Base-by-base conservation (phyloP, 2,888 invertebrate species). In the Oscheius sp. region DNA sequence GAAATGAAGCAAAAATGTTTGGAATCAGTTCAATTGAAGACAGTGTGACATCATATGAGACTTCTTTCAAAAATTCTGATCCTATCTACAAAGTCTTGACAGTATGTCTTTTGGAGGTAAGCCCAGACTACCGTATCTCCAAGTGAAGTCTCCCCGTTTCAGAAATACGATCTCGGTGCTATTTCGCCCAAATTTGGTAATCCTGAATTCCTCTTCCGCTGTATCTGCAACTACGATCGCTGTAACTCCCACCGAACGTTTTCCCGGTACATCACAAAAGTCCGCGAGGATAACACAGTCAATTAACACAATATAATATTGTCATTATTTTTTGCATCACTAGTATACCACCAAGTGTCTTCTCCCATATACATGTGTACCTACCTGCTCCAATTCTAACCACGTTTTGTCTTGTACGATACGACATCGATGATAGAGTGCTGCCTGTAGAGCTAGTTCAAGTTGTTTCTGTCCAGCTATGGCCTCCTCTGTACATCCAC, bases 201-300 rank as follows among this genome's bases (percentile, higher is more conserved):
- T 41, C 76, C 76, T 25, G 84, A 84, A 64, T 81, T 78, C 75
- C 52, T 82, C 63, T 79, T 85, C 76, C 81, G 85, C 1, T 85
- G 85, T 70, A 76, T 85, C 49, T 85, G 85, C 79, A 84, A 84
- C 66, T 78, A 80, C 68, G 84, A 85, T 74, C 69, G 78, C 23
- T 83, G 83, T 76, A 83, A 83, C 23, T 72, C 72, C 5, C 72
- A 71, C 21, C 46, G 52, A 53, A 61, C 73, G 21, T 76, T 76
- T 71, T 53, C 71, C 46, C 25, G 23, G 13, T 76, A 64, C 63
- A 41, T 76, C 21, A 35, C 13, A 16, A 41, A 41, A 13, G 64
- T 75, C 58, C 21, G 49, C 16, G 46, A 46, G 21, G 73, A 73
- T 52, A 66, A 72, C 43, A 35, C 35, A 3, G 5, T 35, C 35